Evolutionary conservation across 2,888 invertebrate genomes (phyloP), one percentile per base, ranked within the genome.

Genomic region (Himalopsyche tibetana): DNA sequence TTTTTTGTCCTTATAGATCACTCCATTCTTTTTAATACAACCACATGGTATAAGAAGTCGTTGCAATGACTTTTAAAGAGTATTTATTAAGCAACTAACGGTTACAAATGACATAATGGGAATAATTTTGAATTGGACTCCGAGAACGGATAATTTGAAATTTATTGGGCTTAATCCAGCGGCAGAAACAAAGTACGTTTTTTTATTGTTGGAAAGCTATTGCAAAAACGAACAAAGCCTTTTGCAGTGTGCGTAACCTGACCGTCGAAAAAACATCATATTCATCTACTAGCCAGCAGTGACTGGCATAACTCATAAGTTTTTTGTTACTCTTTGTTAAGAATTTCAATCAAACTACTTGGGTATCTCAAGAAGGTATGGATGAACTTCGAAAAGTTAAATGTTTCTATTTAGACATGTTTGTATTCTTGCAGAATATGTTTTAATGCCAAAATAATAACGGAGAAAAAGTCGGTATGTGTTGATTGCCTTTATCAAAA

Each of bases 331-430:
- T 86, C 85, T 85, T 82, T 85, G 84, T 84, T 80, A 79, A 74
- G 88, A 83, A 86, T 88, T 88, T 88, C 88, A 86, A 88, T 88
- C 88, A 88, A 85, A 80, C 83, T 83, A 81, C 55, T 74, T 45
- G 84, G 56, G 36, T 74, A 82, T 19, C 82, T 55, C 56, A 82
- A 42, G 80, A 83, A 80, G 80, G 74, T 80, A 63, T 45, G 42
- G 45, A 56, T 85, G 82, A 36, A 74, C 11, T 36, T 74, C 28
- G 74, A 15, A 12, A 15, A 74, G 74, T 15, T 38, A 38, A 82
- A 82, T 55, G 55, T 19, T 82, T 28, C 28, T 55, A 55, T 55
- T 82, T 82, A 36, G 36, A 74, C 15, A 36, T 74, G 74, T 74
- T 74, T 36, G 36, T 74, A 36, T 74, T 74, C 28, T 74, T 74